A percentile compares a stretch with the other conserved stretches of the same genome.
These are phyloP conservation scores for Camelus bactrianus DNA, from an alignment of 2,113 vertebrate species.

Conservation along the genomic window DNA sequence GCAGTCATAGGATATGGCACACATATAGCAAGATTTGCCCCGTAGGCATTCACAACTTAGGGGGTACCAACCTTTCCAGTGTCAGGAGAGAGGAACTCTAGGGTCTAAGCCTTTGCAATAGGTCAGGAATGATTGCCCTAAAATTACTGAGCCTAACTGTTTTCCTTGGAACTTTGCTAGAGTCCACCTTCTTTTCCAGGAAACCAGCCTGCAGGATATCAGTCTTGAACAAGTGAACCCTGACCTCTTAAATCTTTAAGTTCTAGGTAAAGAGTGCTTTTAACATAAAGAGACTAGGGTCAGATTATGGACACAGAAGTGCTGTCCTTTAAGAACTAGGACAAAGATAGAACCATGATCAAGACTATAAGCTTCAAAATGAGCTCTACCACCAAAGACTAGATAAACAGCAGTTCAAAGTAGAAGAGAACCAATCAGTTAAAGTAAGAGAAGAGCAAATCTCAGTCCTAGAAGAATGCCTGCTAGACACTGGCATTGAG, in stretches of 20 bases:
- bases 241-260: background rate
- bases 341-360: background rate
- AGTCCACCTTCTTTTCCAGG: background rate
- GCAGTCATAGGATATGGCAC: background rate
- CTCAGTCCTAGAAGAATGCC: background rate
- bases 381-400: background rate
- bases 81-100: background rate
- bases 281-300: background rate
- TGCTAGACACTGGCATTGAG: background rate
- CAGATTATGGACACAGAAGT: background rate
- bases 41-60: background rate
- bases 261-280: background rate
- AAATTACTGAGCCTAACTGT: background rate
- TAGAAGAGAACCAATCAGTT: background rate
- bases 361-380: background rate
- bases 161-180: background rate
- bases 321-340: background rate
- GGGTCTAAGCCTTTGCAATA: background rate
- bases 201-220: background rate
- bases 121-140: background rate
- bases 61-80: background rate
- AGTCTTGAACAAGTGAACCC: background rate
- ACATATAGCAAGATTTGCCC: background rate
- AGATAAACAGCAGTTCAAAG: background rate
- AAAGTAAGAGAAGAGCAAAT: background rate